Base-by-base conservation (phyloP, 2,113 vertebrate species). In the Lanius collurio region DNA sequence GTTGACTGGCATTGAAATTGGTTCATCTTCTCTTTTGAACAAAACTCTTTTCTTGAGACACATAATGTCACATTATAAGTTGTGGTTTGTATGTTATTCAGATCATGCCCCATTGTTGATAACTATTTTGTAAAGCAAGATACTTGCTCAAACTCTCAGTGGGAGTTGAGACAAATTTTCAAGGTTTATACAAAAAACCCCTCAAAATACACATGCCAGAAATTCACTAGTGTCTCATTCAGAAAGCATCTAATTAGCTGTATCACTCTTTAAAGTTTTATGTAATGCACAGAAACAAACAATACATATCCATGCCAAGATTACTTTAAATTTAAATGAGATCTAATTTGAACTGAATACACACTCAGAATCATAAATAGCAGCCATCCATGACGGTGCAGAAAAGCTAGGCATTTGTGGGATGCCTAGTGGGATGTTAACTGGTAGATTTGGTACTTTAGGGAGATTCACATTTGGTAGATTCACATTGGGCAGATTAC, bases 401-500 rank as follows among this genome's bases (percentile, higher is more conserved):
- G 99, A 99, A 99, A 99, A 99, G 98, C 98, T 98, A 98, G 98
- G 99, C 99, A 99, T 99, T 99, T 99, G 99, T 98, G 99, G 99
- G 99, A 99, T 99, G 99, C 99, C 99, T 99, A 99, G 99, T 97
- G 99, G 99, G 98, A 99, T 99, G 99, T 99, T 99, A 99, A 99
- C 99, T 99, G 99, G 99, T 98, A 99, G 99, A 98, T 99, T 99
- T 99, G 99, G 98, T 99, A 99, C 99, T 99, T 99, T 99, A 98
- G 99, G 99, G 98, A 99, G 99, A 98, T 99, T 99, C 98, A 99
- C 99, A 99, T 99, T 99, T 98, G 99, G 99, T 98, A 99, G 99
- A 98, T 99, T 99, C 99, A 99, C 99, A 99, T 99, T 99, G 99
- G 99, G 99, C 98, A 99, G 99, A 99, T 99, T 99, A 99, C 98